phyloP scores from a whole-genome alignment of 2,797 vertebrate species.

The Sciurus carolinensis region DNA sequence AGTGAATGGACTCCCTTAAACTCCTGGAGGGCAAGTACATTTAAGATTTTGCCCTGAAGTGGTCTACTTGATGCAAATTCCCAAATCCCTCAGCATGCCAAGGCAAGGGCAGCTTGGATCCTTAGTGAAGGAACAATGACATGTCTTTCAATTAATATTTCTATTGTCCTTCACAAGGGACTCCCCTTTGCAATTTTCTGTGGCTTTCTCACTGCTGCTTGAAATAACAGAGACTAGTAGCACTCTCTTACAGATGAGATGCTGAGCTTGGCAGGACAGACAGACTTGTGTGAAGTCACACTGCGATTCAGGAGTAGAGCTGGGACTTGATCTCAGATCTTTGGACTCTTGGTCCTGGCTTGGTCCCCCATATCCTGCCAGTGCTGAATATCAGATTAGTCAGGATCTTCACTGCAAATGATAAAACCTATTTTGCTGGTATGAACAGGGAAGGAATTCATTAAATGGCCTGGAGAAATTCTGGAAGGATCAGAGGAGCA shows the following conservation, averaged over 20 bases:
- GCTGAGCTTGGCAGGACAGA: neutral
- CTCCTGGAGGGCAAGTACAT: neutral
- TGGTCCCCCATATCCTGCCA: neutral
- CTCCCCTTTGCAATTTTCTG: neutral
- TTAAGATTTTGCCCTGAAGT: constrained; percentile 29
- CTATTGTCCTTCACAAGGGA: neutral
- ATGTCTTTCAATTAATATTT: neutral
- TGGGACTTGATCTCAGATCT: neutral
- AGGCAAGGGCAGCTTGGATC: neutral
- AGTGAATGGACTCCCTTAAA: neutral
- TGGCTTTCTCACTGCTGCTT: neutral
- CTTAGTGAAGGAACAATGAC: neutral
- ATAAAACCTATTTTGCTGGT: neutral
- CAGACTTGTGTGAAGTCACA: neutral
- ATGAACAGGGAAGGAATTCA: neutral
- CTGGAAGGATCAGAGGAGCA: neutral
- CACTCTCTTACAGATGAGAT: neutral
- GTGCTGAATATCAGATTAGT: neutral
- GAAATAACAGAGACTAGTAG: neutral
- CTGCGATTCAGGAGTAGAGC: neutral
- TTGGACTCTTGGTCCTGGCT: neutral
- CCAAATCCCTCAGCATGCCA: neutral
- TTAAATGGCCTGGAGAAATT: neutral
- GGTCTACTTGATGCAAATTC: neutral
- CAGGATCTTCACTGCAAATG: neutral